phyloP scores from a whole-genome alignment of 2,113 vertebrate genomes.

The Esox niger region DNA sequence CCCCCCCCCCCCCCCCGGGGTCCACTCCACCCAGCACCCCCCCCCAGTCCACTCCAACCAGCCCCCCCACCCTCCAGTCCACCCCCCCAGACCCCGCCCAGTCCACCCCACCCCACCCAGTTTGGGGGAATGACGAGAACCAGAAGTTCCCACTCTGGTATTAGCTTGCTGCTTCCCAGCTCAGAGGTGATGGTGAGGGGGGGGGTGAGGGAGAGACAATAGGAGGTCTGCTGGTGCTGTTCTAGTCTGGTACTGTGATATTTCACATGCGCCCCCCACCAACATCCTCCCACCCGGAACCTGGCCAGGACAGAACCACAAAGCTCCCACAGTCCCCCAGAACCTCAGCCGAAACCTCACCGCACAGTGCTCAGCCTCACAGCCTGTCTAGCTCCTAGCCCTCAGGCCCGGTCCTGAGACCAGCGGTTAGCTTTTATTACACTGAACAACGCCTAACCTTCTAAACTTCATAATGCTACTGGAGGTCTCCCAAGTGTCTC shows the following conservation, averaged over 20 bases:
- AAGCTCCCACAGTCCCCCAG: slow-evolving; percentile 49
- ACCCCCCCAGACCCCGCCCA: neutral
- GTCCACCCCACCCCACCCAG: too few relatives aligned
- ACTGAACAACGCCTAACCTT: slow-evolving; percentile 68
- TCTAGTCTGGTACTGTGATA: slow-evolving; percentile 36
- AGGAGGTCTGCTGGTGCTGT: slow-evolving; percentile 25
- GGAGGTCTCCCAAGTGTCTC: slow-evolving; percentile 35
- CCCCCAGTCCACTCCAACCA: too few relatives aligned
- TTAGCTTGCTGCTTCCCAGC: slow-evolving; percentile 64
- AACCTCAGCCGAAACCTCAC: too few relatives aligned
- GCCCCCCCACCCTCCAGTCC: too few relatives aligned
- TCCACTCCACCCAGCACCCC: too few relatives aligned
- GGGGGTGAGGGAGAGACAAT: slow-evolving; percentile 10
- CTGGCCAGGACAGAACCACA: slow-evolving; percentile 30
- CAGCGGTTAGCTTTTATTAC: slow-evolving; percentile 70
- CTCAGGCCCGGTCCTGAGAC: slow-evolving; percentile 61
- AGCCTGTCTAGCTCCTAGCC: too few relatives aligned
- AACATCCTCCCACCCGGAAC: too few relatives aligned
- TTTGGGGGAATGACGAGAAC: slow-evolving; percentile 69
- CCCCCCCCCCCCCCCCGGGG: too few relatives aligned
- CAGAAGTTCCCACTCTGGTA: slow-evolving; percentile 66
- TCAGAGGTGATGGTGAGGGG: slow-evolving; percentile 32
- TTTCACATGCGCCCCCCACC: slow-evolving; percentile 46
- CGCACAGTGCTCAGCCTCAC: too few relatives aligned
- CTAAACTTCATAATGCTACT: slow-evolving; percentile 49